Base-by-base conservation (phyloP, 2,888 invertebrate species). In the Synanthedon myopaeformis region DNA sequence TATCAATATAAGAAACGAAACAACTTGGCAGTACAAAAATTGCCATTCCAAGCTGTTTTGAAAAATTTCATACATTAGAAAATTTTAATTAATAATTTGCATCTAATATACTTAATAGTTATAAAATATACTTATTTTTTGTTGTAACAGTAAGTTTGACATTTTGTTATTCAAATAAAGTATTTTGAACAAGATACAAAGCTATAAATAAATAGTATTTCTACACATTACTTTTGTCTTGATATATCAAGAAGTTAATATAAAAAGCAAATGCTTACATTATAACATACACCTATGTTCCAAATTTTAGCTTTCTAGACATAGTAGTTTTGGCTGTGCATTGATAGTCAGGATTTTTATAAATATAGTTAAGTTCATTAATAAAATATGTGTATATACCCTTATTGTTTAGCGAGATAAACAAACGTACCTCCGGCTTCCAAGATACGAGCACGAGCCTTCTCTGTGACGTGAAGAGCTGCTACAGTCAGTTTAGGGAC, bases 401-500 rank as follows among this genome's bases (percentile, higher is more conserved):
- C 28, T 28, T 35, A 10, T 35, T 35, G 10, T 35, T 35, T 35
- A 10, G 35, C 8, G 8, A 35, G 35, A 35, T 35, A 35, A 35
- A 35, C 35, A 35, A 35, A 35, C 35, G 0, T 83, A 85, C 96
- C 98, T 74, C 96, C 97, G 74, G 97, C 96, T 88, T 97, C 96
- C 74, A 99, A 87, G 76, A 99, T 99, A 57, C 99, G 93, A 58
- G 96, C 97, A 62, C 99, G 93, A 52, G 99, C 99, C 67, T 94
- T 93, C 73, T 96, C 96, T 53, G 98, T 97, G 12, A 99, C 94
- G 71, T 94, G 94, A 55, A 99, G 90, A 58, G 99, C 99, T 80
- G 97, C 97, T 5, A 99, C 94, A 54, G 94, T 93, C 74, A 99
- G 72, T 80, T 98, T 98, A 52, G 99, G 99, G 58, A 99, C 90